A percentile compares a stretch with the other conserved stretches of the same genome.
These are phyloP conservation scores for Drosophila nigrodunni DNA, from an alignment of 1,140 invertebrate species.

Conservation along the genomic window DNA sequence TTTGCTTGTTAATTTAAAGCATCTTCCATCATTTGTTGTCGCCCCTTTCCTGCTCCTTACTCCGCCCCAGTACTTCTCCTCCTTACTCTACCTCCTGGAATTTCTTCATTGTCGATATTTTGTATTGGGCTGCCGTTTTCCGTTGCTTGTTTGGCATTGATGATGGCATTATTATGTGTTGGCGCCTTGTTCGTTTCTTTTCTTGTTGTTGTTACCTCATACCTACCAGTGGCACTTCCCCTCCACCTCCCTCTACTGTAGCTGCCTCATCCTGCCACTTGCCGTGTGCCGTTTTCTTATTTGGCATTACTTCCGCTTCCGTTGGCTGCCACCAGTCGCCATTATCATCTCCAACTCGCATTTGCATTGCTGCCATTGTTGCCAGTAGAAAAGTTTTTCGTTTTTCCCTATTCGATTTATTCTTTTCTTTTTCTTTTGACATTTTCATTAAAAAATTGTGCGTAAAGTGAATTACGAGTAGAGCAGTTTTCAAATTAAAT, in stretches of 20 bases:
- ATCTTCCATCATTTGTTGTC: conserved; percentile 81
- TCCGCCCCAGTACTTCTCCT: not conserved
- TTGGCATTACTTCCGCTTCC: conserved; percentile 81
- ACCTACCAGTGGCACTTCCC: not conserved
- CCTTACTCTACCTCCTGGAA: conserved; percentile 9
- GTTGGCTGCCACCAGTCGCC: conserved; percentile 52
- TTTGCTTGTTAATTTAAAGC: conserved; percentile 81
- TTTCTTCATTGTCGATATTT: conserved; percentile 63
- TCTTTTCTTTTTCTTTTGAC: conserved; percentile 58
- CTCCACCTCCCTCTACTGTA: conserved; percentile 18
- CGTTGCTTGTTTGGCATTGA: conserved; percentile 63
- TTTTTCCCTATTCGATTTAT: conserved; percentile 37
- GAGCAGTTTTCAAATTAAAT: conserved; percentile 67
- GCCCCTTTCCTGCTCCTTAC: not conserved
- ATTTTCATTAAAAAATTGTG: conserved; percentile 60
- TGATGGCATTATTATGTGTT: conserved; percentile 80
- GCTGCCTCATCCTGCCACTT: not conserved
- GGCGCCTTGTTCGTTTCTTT: conserved; percentile 61
- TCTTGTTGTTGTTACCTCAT: conserved; percentile 24
- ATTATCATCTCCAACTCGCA: conserved; percentile 28
- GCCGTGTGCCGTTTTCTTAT: conserved; percentile 39
- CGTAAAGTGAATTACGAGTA: conserved; percentile 70
- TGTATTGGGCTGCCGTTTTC: conserved; percentile 43
- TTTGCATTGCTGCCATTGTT: conserved; percentile 44
- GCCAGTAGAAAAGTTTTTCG: conserved; percentile 54